Conservation (phyloP, 2,888 invertebrate species). For the Itoplectis maculator region DNA sequence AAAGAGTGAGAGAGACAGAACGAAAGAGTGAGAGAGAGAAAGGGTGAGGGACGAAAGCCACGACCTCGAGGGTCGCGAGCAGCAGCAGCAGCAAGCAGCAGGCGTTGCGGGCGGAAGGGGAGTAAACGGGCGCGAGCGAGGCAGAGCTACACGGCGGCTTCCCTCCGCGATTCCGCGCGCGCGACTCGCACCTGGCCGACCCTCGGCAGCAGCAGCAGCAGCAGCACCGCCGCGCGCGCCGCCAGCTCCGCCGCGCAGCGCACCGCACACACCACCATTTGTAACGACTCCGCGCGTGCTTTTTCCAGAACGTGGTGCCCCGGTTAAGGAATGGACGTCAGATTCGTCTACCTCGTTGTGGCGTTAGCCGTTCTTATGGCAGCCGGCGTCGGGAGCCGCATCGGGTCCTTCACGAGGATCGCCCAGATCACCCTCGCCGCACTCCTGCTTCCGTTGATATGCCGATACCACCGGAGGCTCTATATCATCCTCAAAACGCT, state of each 20-base stretch:
- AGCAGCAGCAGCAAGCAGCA: too few relatives aligned
- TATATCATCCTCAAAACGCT: conserved; percentile 80
- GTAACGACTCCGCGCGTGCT: conserved; percentile 38
- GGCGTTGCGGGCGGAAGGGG: not conserved
- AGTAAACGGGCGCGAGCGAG: conserved; percentile 1
- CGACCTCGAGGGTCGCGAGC: conserved; percentile 22
- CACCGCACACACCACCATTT: too few relatives aligned
- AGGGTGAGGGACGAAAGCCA: conserved; percentile 21
- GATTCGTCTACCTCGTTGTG: conserved; percentile 78
- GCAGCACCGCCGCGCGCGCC: too few relatives aligned
- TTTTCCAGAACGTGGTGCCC: conserved; percentile 71
- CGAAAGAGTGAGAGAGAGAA: not conserved
- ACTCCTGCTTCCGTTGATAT: conserved; percentile 77
- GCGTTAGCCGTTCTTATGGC: conserved; percentile 79
- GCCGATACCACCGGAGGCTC: conserved; percentile 79
- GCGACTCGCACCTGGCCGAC: conserved; percentile 59
- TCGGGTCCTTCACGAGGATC: conserved; percentile 77
- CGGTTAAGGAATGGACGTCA: conserved; percentile 79
- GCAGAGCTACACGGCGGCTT: conserved; percentile 27
- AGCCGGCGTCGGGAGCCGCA: conserved; percentile 76
- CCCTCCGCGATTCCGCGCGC: conserved; percentile 25
- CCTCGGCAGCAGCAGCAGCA: too few relatives aligned
- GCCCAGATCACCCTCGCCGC: conserved; percentile 78
- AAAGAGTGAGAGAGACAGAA: not conserved
- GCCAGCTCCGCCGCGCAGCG: too few relatives aligned